These are phyloP conservation scores for Cynaeus angustus DNA, from an alignment of 2,888 invertebrate genomes.

Conservation along the genomic window DNA sequence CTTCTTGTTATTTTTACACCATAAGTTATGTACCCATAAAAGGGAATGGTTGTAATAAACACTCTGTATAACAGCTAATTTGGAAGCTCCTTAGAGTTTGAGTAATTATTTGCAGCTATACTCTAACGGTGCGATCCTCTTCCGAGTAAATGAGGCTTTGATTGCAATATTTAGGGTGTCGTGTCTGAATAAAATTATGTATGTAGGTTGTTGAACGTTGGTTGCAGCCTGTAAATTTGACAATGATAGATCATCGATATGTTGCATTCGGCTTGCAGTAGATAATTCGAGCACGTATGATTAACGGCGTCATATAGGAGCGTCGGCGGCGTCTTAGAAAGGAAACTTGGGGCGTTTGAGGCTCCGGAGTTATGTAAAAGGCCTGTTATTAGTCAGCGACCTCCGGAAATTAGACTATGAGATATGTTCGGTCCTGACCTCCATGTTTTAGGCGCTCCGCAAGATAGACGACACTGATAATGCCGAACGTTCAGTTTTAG, in stretches of 20 bases:
- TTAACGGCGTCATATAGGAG: constrained; percentile 46
- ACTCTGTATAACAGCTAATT: not conserved
- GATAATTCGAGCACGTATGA: constrained; percentile 45
- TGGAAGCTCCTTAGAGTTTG: not conserved
- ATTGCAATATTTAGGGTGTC: not conserved
- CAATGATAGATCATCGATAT: constrained; percentile 36
- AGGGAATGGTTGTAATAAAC: not conserved
- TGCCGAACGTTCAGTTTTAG: constrained; percentile 61
- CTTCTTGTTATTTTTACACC: too few relatives aligned
- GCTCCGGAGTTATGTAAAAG: constrained; percentile 63
- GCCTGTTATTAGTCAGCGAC: constrained; percentile 65
- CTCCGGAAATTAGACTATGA: constrained; percentile 66
- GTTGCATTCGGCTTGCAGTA: constrained; percentile 35
- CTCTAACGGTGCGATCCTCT: not conserved
- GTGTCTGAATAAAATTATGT: not conserved
- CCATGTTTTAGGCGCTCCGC: constrained; percentile 59
- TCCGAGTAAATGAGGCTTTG: not conserved
- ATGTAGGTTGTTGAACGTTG: constrained; percentile 9
- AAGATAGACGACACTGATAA: constrained; percentile 63
- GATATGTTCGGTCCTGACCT: constrained; percentile 64
- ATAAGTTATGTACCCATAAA: not conserved
- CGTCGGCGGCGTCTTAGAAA: constrained; percentile 55
- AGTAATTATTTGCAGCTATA: not conserved
- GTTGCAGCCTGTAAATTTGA: constrained; percentile 15
- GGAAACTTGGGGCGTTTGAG: constrained; percentile 57